Evolutionary conservation across 2,797 vertebrate species (phyloP).

Genomic region (Rhabdophis nuchalis): DNA sequence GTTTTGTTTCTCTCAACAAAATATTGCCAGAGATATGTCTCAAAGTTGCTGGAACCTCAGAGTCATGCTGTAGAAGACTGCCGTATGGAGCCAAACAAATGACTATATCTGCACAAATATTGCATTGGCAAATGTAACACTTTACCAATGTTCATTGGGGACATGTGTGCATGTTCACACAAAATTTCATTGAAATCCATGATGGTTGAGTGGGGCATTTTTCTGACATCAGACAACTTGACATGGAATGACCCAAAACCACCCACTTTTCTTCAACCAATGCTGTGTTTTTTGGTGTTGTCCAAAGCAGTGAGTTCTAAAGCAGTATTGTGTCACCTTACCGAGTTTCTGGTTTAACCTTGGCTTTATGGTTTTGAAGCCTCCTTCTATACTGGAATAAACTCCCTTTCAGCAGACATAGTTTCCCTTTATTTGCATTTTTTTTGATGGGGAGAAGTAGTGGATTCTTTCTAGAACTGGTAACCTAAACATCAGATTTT

Average conservation of each 20-base stretch:
- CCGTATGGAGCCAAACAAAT: no score
- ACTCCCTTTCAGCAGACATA: background rate
- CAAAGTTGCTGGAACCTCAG: no score
- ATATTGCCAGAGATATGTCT: no score
- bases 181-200: no score
- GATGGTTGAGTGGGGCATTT: no score
- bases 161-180: no score
- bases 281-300: background rate
- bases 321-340: background rate
- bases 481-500: background rate
- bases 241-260: background rate
- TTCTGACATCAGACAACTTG: no score
- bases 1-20: no score
- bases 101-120: no score
- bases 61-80: no score
- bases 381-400: background rate
- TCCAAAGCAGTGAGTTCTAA: background rate
- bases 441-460: background rate
- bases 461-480: background rate
- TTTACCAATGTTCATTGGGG: no score
- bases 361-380: background rate
- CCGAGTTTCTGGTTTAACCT: background rate
- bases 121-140: no score
- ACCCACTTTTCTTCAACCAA: background rate
- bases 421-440: background rate